Evolutionary conservation across 1,140 invertebrate genomes (phyloP).

Genomic region (Carposina sasakii): DNA sequence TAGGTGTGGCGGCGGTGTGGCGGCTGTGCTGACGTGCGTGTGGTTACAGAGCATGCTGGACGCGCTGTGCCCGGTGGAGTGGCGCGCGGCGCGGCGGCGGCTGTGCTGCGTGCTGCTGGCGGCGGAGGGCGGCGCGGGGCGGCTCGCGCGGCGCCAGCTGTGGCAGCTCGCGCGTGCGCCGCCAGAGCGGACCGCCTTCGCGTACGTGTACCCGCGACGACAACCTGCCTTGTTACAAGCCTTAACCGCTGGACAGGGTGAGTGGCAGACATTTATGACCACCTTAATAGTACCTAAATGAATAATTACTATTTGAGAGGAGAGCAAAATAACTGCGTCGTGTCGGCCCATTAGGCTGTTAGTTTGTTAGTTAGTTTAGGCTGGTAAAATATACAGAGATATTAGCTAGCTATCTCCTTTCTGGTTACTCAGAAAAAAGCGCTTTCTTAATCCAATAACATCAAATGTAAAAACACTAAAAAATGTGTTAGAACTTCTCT

Average conservation of each 20-base stretch:
- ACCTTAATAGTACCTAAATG: too few relatives aligned
- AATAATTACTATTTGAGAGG: too few relatives aligned
- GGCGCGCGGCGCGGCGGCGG: constrained; percentile 84
- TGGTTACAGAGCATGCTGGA: constrained; percentile 79
- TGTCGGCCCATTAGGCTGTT: too few relatives aligned
- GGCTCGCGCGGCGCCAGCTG: constrained; percentile 71
- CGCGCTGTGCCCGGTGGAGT: constrained; percentile 90
- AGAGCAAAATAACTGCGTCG: too few relatives aligned
- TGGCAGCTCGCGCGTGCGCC: constrained; percentile 77
- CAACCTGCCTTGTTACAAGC: constrained; percentile 88
- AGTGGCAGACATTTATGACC: constrained; percentile 5
- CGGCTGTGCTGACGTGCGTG: not conserved
- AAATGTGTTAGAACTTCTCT: too few relatives aligned
- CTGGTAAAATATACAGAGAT: too few relatives aligned
- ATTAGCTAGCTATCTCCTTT: too few relatives aligned
- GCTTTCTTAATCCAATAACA: too few relatives aligned
- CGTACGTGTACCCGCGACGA: constrained; percentile 89
- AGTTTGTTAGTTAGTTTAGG: too few relatives aligned
- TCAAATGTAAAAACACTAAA: too few relatives aligned
- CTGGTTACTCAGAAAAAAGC: too few relatives aligned
- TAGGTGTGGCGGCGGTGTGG: not conserved
- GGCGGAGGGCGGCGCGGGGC: constrained; percentile 18
- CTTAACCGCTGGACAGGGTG: constrained; percentile 75
- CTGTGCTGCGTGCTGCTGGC: constrained; percentile 89
- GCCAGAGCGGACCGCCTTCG: constrained; percentile 84